Evolutionary conservation across 1,140 invertebrate species (phyloP).

Genomic region (Tetramorium parvispinum): DNA sequence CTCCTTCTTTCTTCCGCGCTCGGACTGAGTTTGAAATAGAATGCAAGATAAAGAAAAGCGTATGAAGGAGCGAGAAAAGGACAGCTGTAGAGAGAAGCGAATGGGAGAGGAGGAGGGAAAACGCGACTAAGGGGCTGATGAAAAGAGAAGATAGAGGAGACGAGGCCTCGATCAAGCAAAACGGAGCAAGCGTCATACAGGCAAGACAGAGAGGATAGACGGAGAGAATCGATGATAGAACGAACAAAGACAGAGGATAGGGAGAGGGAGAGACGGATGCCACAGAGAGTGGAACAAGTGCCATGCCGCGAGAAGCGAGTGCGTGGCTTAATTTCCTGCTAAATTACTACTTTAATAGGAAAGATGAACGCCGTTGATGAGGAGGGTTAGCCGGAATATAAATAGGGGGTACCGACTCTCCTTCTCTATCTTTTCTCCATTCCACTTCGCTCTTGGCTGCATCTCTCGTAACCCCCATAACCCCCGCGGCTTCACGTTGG

Average conservation of each 20-base stretch:
- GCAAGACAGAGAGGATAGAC: constrained; percentile 46
- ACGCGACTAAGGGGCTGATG: constrained; percentile 21
- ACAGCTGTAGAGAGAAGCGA: constrained; percentile 40
- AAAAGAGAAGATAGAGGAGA: constrained; percentile 31
- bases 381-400: constrained; percentile 86
- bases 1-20: constrained; percentile 57
- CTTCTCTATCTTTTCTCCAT: constrained; percentile 67
- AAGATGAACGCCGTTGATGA: constrained; percentile 86
- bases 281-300: constrained; percentile 72
- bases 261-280: constrained; percentile 62
- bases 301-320: constrained; percentile 79
- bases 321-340: constrained; percentile 86
- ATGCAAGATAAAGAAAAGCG: constrained; percentile 40
- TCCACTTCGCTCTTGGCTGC: constrained; percentile 33
- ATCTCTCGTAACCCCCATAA: constrained; percentile 48
- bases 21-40: constrained; percentile 52
- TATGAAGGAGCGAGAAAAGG: constrained; percentile 18
- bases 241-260: constrained; percentile 42
- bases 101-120: constrained; percentile 44
- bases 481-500: constrained; percentile 55
- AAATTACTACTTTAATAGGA: constrained; percentile 87
- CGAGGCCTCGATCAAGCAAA: constrained; percentile 37
- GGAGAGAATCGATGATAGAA: constrained; percentile 59
- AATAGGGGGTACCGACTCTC: constrained; percentile 82
- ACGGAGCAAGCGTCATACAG: constrained; percentile 12